Evolutionary conservation across 2,888 invertebrate species (phyloP), one percentile per base, ranked within the genome.

Genomic region (Pasiphila rectangulata): DNA sequence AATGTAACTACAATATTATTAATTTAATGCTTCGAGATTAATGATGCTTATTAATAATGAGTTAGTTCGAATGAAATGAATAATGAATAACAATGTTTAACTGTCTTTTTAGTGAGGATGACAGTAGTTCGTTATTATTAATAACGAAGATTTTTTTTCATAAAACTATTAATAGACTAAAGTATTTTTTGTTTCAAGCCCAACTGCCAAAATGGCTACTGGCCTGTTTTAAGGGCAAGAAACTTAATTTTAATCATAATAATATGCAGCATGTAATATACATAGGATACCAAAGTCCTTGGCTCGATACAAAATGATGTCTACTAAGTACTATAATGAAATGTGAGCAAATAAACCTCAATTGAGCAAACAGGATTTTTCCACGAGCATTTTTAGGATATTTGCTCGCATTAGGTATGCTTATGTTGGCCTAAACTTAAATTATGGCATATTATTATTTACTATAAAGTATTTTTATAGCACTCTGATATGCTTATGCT

Each of bases 381-480:
- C 4, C 7, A 21, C 21, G 7, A 21, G 7, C 7, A n/a, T 27
- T 15, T 3, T 2, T 7, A n/a, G 6, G 2, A 3, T 7, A 7
- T 13, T 29, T 29, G 7, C n/a, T n/a, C n/a, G n/a, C n/a, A n/a
- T n/a, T n/a, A n/a, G n/a, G n/a, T n/a, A n/a, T n/a, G n/a, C n/a
- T n/a, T n/a, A n/a, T n/a, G n/a, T 34, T 46, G 47, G 46, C 39
- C 51, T 65, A 68, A 51, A 49, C 67, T 72, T 71, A 63, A 59
- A 63, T 59, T 75, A 76, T 77, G 76, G 75, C 75, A 79, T 75
- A 68, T 65, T 66, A n/a, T n/a, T n/a, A n/a, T n/a, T n/a, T n/a
- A n/a, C n/a, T n/a, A n/a, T n/a, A n/a, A n/a, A n/a, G n/a, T n/a
- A n/a, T n/a, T n/a, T n/a, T n/a, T n/a, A n/a, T n/a, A n/a, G n/a